A percentile compares a stretch with the other conserved stretches of the same genome.
These are phyloP conservation scores for Theristicus caerulescens DNA, from an alignment of 2,113 vertebrate species.

Conservation along the genomic window DNA sequence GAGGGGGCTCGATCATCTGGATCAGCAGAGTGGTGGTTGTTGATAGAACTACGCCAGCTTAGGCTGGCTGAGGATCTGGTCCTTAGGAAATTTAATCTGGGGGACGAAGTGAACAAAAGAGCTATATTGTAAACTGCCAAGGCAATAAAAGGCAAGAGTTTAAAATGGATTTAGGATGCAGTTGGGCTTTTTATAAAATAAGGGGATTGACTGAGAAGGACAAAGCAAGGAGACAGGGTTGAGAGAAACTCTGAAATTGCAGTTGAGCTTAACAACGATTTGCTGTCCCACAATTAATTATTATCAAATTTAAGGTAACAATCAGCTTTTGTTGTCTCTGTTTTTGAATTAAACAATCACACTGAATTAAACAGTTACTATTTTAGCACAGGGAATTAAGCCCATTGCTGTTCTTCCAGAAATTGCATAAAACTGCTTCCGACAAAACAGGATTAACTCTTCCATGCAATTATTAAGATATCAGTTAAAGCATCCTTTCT, in stretches of 20 bases:
- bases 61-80: not conserved
- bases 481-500: not conserved
- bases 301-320: not conserved
- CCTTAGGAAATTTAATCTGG: not conserved
- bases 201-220: constrained; percentile 1
- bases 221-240: not conserved
- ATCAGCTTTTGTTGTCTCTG: not conserved
- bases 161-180: constrained; percentile 30
- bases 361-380: not conserved
- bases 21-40: not conserved
- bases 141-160: constrained; percentile 2
- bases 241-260: not conserved
- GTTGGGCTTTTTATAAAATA: constrained; percentile 2
- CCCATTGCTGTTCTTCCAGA: not conserved
- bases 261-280: not conserved
- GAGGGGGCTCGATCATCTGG: not conserved
- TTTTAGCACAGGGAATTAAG: not conserved
- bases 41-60: not conserved
- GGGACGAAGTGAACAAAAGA: not conserved
- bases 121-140: not conserved
- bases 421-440: not conserved
- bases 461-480: not conserved
- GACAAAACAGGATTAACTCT: not conserved
- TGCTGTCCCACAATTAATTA: not conserved
- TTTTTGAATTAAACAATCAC: not conserved